Conservation (phyloP, 2,888 invertebrate genomes). For the Abrostola tripartita region DNA sequence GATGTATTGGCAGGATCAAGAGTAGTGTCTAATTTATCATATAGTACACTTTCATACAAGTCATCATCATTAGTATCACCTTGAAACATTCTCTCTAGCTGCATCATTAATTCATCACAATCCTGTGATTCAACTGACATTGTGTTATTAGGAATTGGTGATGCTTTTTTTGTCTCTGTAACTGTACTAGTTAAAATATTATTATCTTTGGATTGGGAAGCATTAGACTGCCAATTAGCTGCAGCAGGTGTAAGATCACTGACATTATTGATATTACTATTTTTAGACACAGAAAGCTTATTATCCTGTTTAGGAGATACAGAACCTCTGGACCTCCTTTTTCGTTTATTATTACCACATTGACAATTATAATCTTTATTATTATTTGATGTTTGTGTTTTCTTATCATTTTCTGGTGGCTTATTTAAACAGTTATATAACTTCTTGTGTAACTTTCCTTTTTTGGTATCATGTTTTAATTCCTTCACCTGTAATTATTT, state of each 20-base stretch:
- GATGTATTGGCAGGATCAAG: slow-evolving; percentile 50
- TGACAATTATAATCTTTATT: slow-evolving; percentile 68
- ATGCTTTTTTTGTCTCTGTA: slow-evolving; percentile 27
- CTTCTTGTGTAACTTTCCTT: slow-evolving; percentile 73
- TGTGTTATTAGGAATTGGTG: slow-evolving; percentile 48
- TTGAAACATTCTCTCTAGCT: slow-evolving; percentile 83
- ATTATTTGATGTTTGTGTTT: slow-evolving; percentile 66
- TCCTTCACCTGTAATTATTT: slow-evolving; percentile 72
- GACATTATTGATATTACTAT: slow-evolving; percentile 7
- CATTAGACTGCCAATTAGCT: slow-evolving; percentile 48
- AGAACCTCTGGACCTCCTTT: slow-evolving; percentile 56
- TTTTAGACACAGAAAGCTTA: slow-evolving; percentile 6
- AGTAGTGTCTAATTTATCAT: slow-evolving; percentile 61
- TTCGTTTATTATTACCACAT: slow-evolving; percentile 70
- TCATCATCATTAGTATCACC: slow-evolving; percentile 79
- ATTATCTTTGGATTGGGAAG: slow-evolving; percentile 41
- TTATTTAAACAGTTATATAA: slow-evolving; percentile 74
- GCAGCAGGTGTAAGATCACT: slow-evolving; percentile 4
- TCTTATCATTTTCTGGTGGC: slow-evolving; percentile 75
- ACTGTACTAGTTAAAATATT: slow-evolving; percentile 17
- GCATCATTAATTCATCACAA: slow-evolving; percentile 77
- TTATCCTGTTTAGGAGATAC: slow-evolving; percentile 50
- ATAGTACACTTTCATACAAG: slow-evolving; percentile 76
- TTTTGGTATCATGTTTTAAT: slow-evolving; percentile 76
- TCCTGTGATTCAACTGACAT: slow-evolving; percentile 67